Conservation (phyloP, 2,113 vertebrate genomes). For the Gorsachius goisagi region DNA sequence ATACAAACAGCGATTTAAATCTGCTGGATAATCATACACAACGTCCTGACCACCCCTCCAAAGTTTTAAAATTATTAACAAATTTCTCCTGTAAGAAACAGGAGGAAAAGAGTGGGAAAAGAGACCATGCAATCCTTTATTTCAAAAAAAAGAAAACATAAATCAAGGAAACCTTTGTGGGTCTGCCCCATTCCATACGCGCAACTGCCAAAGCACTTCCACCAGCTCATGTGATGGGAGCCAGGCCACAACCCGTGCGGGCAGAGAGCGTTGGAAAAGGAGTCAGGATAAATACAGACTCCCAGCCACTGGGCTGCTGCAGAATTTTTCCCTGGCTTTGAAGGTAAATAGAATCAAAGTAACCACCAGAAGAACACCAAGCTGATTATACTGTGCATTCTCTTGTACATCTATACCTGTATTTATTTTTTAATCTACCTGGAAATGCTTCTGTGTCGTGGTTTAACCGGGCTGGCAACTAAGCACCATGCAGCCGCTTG, state of each 20-base stretch:
- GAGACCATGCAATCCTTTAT: not conserved
- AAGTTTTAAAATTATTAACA: not conserved
- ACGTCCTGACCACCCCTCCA: too few species aligned
- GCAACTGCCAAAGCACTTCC: not conserved
- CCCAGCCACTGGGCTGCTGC: not conserved
- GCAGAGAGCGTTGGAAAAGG: not conserved
- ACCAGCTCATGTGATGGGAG: not conserved
- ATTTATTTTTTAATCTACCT: not conserved
- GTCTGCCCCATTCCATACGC: not conserved
- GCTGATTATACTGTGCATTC: not conserved
- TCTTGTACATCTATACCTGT: not conserved
- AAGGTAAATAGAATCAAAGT: not conserved
- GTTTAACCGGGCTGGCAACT: too few species aligned
- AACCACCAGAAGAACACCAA: not conserved
- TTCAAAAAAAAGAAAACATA: not conserved
- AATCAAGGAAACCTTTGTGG: not conserved
- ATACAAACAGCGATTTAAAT: not conserved
- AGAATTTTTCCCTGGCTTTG: not conserved
- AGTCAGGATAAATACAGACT: not conserved
- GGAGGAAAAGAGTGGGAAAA: not conserved
- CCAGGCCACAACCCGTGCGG: fast-evolving
- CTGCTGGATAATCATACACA: not conserved
- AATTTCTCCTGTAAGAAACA: not conserved
- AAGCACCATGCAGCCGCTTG: too few species aligned
- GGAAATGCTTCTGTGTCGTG: too few species aligned